Evolutionary conservation across 2,888 invertebrate genomes (phyloP).

Genomic region (Laothoe populi): DNA sequence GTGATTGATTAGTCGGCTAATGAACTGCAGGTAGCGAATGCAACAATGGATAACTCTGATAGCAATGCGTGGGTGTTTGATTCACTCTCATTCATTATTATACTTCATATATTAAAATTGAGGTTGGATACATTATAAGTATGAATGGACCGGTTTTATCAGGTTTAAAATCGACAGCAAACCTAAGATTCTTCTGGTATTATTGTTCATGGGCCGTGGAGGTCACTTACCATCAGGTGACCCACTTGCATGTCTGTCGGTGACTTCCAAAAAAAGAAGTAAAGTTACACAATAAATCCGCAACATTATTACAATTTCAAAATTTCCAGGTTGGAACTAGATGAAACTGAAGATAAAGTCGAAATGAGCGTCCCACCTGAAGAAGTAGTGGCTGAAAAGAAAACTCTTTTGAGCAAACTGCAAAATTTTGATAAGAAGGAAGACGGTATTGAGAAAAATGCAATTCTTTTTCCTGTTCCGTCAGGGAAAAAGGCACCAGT

Average conservation of each 20-base stretch:
- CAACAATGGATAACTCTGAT: constrained; percentile 74
- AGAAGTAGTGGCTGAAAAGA: constrained; percentile 74
- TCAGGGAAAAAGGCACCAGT: constrained; percentile 40
- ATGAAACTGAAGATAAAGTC: constrained; percentile 61
- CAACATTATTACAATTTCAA: background rate
- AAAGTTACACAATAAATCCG: background rate
- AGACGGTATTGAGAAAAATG: constrained; percentile 42
- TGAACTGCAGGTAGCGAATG: background rate
- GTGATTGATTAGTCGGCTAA: background rate
- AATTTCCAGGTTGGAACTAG: constrained; percentile 62
- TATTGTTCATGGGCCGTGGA: no score
- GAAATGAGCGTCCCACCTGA: constrained; percentile 63
- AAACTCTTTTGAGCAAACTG: constrained; percentile 68
- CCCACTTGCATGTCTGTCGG: no score
- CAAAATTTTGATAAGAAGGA: constrained; percentile 71
- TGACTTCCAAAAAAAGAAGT: background rate
- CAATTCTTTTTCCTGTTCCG: constrained; percentile 29
- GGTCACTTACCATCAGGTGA: no score
- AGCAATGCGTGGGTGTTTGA: constrained; percentile 96
- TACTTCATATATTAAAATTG: no score
- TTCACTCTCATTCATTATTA: no score
- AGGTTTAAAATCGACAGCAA: no score
- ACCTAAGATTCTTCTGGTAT: no score
- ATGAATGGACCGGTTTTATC: no score
- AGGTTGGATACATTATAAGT: no score